Base-by-base conservation (phyloP, 1,140 invertebrate species). In the Drosophila neocordata region DNA sequence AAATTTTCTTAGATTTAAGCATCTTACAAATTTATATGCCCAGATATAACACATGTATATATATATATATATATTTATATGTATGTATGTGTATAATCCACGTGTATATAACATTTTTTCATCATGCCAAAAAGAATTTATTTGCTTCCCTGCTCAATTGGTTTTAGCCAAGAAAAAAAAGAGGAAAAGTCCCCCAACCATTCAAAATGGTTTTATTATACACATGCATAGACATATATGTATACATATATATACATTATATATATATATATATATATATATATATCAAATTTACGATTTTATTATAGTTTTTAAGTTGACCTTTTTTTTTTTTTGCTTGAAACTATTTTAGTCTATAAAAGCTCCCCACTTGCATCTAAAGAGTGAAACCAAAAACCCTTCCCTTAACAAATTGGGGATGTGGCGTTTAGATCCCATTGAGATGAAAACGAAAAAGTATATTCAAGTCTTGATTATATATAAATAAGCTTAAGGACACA, bases 241-340 rank as follows among this genome's bases (percentile, higher is more conserved):
- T 20, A 48, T 9, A 20, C 20, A 20, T 4, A 20, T 48, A 20
- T 20, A 48, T 20, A 18, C 8, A 44, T 44, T 15, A 18, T 44
- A 44, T 44, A 20, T 48, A 20, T 4, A 20, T 48, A 20, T 20
- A 48, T 9, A 20, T 48, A 20, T 4, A 20, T 48, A 20, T 20
- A 48, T 20, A n/a, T 15, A 15, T 18, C 41, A 4, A 15, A 48
- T 20, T 48, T 7, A 48, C 41, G 15, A 48, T 48, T 48, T 48
- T 48, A 48, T 20, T 48, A 20, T 48, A 48, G 41, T 20, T 48
- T 48, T 48, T 48, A 48, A 48, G 41, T 18, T 48, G 2, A 9
- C 2, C 0, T 44, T 15, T 44, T 18, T 44, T 44, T 44, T 44
- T 24, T 5, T 1, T 31, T 31, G 27, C 11, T 35, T 4, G 9